Conservation (phyloP, 2,797 vertebrate genomes). For the Cyclura pinguis region DNA sequence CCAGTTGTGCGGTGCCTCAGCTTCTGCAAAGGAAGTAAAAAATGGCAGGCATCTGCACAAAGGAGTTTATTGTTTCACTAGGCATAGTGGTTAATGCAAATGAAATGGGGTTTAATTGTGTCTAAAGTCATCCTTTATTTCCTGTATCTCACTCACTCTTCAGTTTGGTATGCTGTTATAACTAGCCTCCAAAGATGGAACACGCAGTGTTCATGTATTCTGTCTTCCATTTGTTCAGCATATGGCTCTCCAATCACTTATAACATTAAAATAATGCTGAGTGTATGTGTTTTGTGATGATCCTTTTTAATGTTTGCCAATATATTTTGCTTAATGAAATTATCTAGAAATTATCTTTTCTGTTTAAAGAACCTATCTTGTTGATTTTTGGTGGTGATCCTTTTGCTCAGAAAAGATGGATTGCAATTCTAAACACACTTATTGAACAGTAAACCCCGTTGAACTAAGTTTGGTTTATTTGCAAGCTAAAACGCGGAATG, state of each 20-base stretch:
- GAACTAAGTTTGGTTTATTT: neutral
- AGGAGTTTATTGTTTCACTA: neutral
- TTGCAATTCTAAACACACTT: neutral
- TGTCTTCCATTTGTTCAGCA: neutral
- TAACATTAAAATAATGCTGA: neutral
- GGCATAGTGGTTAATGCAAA: neutral
- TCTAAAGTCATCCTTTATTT: neutral
- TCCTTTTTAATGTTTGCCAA: neutral
- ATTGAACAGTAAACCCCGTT: neutral
- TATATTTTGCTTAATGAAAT: neutral
- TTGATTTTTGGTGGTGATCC: conserved; percentile 30
- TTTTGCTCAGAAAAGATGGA: neutral
- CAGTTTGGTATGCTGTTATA: neutral
- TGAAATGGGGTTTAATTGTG: neutral
- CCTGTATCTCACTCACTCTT: neutral
- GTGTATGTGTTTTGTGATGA: conserved; percentile 23
- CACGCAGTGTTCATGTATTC: neutral
- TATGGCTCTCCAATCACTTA: neutral
- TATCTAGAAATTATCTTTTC: conserved; percentile 20
- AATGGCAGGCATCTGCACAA: neutral
- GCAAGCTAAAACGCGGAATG: neutral
- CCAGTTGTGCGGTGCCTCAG: neutral
- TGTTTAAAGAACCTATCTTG: conserved; percentile 22
- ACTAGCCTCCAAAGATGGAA: neutral
- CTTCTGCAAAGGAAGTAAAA: neutral